Evolutionary conservation across 1,140 invertebrate genomes (phyloP), one percentile per base, ranked within the genome.

Genomic region (Chironomus striatipennis): DNA sequence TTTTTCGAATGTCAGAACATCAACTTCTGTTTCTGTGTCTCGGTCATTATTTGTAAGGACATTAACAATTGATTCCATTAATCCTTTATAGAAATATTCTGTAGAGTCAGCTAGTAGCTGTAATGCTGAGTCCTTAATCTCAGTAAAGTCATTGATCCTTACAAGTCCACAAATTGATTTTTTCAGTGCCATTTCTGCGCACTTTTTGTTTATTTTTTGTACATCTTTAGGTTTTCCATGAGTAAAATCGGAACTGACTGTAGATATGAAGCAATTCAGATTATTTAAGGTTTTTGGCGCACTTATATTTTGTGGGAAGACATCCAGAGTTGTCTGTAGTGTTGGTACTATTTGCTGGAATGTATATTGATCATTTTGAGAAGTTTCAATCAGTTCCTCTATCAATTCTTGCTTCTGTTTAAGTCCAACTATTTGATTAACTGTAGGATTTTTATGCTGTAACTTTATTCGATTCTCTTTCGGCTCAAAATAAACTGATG

Each of bases 91-190:
- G 18, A 70, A 70, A 21, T 70, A 17, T 10, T 70, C 65, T 18
- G 18, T 17, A 18, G 65, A 70, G 7, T 70, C 65, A 1, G 65
- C 18, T 7, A 70, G 9, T 5, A 70, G 9, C 17, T 70, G 17
- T 7, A 70, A 8, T 21, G 65, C 65, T 18, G 65, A 70, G 7
- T 70, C 17, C 9, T n/a, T 70, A 1, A 21, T 21, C n/a, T 70
- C 65, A 10, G 17, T 18, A 70, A 70, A 70, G 20, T 70, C 17
- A 7, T 9, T 18, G 7, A 57, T 57, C n/a, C 65, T 70, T 17
- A 21, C n/a, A 18, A 70, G 65, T 20, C 65, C 65, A 70, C 65
- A 70, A 70, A 70, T 70, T 20, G 65, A 70, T 20, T 70, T 70
- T 70, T 17, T 70, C 7, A 70, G 6, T 70, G 65, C 65, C 6